Percentiles rank a stretch among this genome's conserved stretches.
These are phyloP conservation scores for Theropithecus gelada DNA, from an alignment of 2,113 vertebrate species.

Conservation along the genomic window DNA sequence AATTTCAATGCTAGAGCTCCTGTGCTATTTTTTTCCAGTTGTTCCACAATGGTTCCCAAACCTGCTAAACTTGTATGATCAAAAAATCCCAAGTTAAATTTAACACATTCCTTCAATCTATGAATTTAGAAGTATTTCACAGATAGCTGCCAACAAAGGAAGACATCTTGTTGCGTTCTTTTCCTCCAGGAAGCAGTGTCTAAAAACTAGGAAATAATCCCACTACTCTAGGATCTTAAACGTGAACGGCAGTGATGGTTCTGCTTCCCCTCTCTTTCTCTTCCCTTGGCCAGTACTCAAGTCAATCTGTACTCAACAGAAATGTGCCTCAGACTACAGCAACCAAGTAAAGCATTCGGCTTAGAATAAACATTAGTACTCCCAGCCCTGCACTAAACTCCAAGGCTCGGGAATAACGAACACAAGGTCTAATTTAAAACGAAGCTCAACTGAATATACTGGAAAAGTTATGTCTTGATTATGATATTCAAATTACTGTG, in stretches of 20 bases:
- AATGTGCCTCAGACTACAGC: conserved; percentile 26
- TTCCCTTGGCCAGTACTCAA: conserved; percentile 7
- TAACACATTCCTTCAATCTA: conserved; percentile 36
- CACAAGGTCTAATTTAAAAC: conserved; percentile 35
- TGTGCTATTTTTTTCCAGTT: conserved; percentile 43
- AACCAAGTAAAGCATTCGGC: background rate
- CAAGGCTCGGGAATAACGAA: conserved; percentile 12
- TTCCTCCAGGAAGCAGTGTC: background rate
- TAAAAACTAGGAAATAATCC: conserved; percentile 34
- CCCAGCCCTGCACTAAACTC: background rate
- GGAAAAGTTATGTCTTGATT: conserved; percentile 10
- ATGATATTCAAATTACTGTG: conserved; percentile 22
- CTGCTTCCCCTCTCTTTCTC: background rate
- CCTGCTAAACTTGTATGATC: background rate
- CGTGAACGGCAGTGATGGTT: background rate
- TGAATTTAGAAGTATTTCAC: conserved; percentile 15
- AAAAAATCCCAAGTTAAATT: conserved; percentile 41
- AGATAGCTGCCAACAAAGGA: conserved; percentile 10
- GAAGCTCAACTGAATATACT: background rate
- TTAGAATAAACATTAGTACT: background rate
- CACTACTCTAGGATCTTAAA: conserved; percentile 1
- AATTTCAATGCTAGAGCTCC: conserved; percentile 41
- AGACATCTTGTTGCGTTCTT: background rate
- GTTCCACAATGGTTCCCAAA: conserved; percentile 31
- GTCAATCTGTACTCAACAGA: background rate